Percentiles rank a stretch among this genome's conserved stretches.
Evolutionary conservation across 1,140 invertebrate species (phyloP).

Genomic region (Zelostemma sp.): DNA sequence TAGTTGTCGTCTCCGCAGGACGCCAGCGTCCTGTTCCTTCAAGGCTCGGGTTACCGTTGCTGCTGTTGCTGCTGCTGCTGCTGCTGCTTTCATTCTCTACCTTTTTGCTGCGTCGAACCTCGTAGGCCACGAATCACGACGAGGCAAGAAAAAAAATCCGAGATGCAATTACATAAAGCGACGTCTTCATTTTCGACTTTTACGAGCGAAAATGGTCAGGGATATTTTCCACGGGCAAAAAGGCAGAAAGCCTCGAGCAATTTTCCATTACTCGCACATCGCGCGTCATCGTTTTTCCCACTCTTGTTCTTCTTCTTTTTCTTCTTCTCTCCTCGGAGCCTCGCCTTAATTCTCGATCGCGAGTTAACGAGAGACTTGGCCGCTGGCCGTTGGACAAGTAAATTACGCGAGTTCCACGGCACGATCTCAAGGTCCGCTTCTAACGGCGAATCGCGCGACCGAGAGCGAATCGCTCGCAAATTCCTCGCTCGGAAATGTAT

Average conservation of each 20-base stretch:
- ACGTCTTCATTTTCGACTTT: slow-evolving; percentile 32
- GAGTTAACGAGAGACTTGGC: slow-evolving; percentile 62
- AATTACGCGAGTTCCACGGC: slow-evolving; percentile 59
- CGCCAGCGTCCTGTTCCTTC: slow-evolving; percentile 31
- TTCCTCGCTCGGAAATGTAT: slow-evolving; percentile 32
- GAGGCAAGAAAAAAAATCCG: background rate
- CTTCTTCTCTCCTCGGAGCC: slow-evolving; percentile 21
- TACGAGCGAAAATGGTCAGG: slow-evolving; percentile 30
- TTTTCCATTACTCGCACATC: slow-evolving; percentile 36
- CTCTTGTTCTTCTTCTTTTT: slow-evolving; percentile 19
- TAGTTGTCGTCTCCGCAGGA: slow-evolving; percentile 60
- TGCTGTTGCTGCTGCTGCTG: no score
- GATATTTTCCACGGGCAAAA: slow-evolving; percentile 22
- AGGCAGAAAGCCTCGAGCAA: slow-evolving; percentile 37
- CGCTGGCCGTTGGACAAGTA: slow-evolving; percentile 63
- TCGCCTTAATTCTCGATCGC: slow-evolving; percentile 61
- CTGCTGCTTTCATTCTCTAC: slow-evolving; percentile 30
- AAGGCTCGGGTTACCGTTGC: slow-evolving; percentile 31
- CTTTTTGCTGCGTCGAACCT: slow-evolving; percentile 16
- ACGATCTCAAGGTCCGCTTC: slow-evolving; percentile 58
- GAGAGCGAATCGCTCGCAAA: slow-evolving; percentile 35
- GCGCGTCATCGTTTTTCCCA: slow-evolving; percentile 10
- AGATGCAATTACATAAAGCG: slow-evolving; percentile 5
- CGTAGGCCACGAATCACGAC: no score
- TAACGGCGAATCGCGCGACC: slow-evolving; percentile 58